Evolutionary conservation across 1,140 invertebrate genomes (phyloP).

Genomic region (Eriosoma lanigerum): DNA sequence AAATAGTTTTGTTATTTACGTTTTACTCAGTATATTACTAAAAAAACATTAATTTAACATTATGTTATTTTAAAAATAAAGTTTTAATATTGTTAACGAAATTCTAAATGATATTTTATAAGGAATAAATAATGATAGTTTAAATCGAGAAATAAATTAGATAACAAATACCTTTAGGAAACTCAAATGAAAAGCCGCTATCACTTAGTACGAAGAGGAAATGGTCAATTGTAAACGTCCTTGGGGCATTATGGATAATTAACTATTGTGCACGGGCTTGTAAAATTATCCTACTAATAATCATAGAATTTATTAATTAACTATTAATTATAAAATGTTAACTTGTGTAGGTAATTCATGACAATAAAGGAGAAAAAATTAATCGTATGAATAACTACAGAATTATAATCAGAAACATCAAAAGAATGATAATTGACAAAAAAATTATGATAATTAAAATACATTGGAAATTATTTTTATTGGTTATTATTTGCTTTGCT

Average conservation of each 20-base stretch:
- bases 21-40: background rate
- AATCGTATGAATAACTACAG: background rate
- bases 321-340: conserved; percentile 14
- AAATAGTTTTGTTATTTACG: background rate
- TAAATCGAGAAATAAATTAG: background rate
- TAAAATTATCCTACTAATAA: background rate
- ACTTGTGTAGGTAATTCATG: background rate
- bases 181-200: background rate
- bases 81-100: background rate
- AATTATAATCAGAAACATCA: background rate
- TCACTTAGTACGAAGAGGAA: conserved; percentile 26
- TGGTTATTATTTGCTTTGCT: no score
- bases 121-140: no score
- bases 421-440: background rate
- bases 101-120: no score
- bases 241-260: conserved; percentile 44
- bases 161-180: background rate
- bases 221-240: conserved; percentile 36
- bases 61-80: background rate
- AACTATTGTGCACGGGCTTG: conserved; percentile 1
- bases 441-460: background rate
- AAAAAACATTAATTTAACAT: background rate
- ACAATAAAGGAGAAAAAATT: background rate
- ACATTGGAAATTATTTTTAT: background rate
- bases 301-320: background rate